These are phyloP conservation scores for Acleris emargana DNA, from an alignment of 2,888 invertebrate genomes.

Conservation along the genomic window DNA sequence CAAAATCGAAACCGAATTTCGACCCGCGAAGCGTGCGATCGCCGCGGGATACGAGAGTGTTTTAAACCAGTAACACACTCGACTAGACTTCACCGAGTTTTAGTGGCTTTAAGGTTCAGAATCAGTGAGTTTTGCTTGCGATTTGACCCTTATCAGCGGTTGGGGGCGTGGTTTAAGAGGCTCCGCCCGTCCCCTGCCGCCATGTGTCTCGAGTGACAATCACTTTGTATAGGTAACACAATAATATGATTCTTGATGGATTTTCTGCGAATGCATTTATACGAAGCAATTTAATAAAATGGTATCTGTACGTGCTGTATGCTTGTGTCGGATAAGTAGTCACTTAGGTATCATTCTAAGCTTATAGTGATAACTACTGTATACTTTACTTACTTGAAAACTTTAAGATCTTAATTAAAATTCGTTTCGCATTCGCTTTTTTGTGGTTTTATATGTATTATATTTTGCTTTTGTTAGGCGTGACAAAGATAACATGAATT, in stretches of 20 bases:
- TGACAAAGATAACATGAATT: too few relatives aligned
- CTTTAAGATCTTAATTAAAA: too few relatives aligned
- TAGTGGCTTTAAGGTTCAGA: constrained; percentile 74
- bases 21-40: constrained; percentile 68
- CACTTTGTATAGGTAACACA: constrained; percentile 84
- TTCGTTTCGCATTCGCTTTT: too few relatives aligned
- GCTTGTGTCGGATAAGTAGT: constrained; percentile 4
- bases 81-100: constrained; percentile 56
- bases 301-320: constrained; percentile 31
- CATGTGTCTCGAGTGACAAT: constrained; percentile 81
- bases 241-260: constrained; percentile 83
- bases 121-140: constrained; percentile 71
- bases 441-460: too few relatives aligned
- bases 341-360: background rate
- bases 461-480: too few relatives aligned
- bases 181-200: constrained; percentile 72
- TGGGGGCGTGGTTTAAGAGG: constrained; percentile 68
- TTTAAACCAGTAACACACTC: constrained; percentile 71
- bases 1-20: constrained; percentile 50
- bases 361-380: background rate
- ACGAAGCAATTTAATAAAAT: constrained; percentile 38
- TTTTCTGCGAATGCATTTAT: constrained; percentile 80
- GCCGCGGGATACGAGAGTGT: constrained; percentile 69
- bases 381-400: background rate
- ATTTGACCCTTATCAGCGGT: constrained; percentile 77